Base-by-base conservation (phyloP, 92 coral and sea anemone genomes). In the Phymanthus crucifer region DNA sequence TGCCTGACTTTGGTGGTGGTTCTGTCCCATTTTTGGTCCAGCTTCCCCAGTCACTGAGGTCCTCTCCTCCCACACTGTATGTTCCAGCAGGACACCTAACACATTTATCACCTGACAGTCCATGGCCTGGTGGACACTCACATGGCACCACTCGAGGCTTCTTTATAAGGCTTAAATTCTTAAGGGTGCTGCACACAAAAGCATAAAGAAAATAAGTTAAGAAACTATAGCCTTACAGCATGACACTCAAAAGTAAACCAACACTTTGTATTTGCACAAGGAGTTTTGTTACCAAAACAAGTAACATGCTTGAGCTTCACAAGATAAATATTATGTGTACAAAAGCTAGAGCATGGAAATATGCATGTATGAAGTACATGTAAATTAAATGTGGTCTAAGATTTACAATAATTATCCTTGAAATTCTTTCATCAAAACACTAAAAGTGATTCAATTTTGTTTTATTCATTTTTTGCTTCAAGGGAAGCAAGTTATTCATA, bases 41-140 rank as follows among this genome's bases (percentile, higher is more conserved):
- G 48, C 65, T 71, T 29, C 57, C 70, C 97, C 97, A 92, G 84
- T 84, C 83, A 77, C 84, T 83, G 32, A 92, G 70, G 74, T 87
- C 81, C 70, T 92, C 94, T 21, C 94, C 97, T 11, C 94, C 94
- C 46, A 94, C 66, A 56, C 94, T 88, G 69, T 81, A 92, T 45
- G 5, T 17, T 4, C 97, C 97, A 6, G 34, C 27, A 0, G 3
- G 14, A 74, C 97, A 92, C 11, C 54, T 17, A 32, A 19, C 10
- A 77, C 97, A 92, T 31, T 45, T 74, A 6, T 52, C 56, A 26
- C 72, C 69, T 23, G 80, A 4, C 2, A 92, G 76, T 17, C 94
- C 97, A 27, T 74, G 26, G 31, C 97, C 97, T 64, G 88, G 88
- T 0, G 78, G 69, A 56, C 97, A 92, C 36, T 54, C 85, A 76